Base-by-base conservation (phyloP, 2,888 invertebrate species). In the Myopa tessellatipennis region DNA sequence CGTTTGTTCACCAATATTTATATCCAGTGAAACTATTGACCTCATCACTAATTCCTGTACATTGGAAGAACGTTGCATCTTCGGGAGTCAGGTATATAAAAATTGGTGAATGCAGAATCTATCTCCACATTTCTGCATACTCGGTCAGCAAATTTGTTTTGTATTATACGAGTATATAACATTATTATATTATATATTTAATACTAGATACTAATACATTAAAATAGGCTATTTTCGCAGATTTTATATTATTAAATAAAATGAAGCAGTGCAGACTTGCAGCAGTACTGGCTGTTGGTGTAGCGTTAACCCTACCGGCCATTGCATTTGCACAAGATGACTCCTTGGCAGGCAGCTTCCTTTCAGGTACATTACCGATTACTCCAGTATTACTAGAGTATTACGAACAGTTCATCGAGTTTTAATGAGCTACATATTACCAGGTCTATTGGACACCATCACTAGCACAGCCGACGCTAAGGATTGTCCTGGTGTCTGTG, bases 401-500 rank as follows among this genome's bases (percentile, higher is more conserved):
- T n/a, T 16, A 3, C 5, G 50, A 36, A 14, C 38, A 36, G 14
- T 14, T 36, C 40, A 38, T 55, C 0, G n/a, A 36, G 4, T 36
- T 40, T 7, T 26, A 38, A 72, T 60, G 60, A 60, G 7, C 4
- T 7, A 8, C 3, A 52, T 50, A 18, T 4, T 79, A 79, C 8
- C 7, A 96, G 96, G 96, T 83, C 91, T 96, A 7, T 90, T 96
- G 85, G 96, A 96, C 85, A 94, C 95, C 45, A 92, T 96, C 86
- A 95, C 96, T 79, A 95, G 94, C 81, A 96, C 96, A 79, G 95
- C 94, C 79, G 94, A 95, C 88, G 92, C 94, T 78, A 95, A 95
- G 89, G 94, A 95, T 88, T 97, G 97, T 86, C 96, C 97, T 0
- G 97, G 97, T 0, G 93, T 95, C 77, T 97, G 97, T 89, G 95